Evolutionary conservation across 2,888 invertebrate genomes (phyloP).

Genomic region (Diplolepis rosae): DNA sequence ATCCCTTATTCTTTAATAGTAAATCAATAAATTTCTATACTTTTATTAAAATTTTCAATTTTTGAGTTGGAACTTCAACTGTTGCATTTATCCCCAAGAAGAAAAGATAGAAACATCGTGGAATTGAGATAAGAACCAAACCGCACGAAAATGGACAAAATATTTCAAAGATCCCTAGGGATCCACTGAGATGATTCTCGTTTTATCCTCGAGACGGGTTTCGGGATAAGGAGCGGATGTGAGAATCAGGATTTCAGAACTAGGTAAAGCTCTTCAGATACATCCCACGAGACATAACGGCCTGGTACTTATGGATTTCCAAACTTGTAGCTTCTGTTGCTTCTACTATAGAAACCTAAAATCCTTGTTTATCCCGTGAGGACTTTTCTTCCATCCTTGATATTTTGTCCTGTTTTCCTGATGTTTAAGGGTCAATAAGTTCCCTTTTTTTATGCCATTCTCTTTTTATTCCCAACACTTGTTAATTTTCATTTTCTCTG

Average conservation of each 20-base stretch:
- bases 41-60: no score
- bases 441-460: slow-evolving; percentile 66
- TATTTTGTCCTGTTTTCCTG: slow-evolving; percentile 66
- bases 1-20: no score
- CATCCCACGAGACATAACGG: slow-evolving; percentile 49
- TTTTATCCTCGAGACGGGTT: slow-evolving; percentile 45
- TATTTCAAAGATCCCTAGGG: background rate
- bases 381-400: slow-evolving; percentile 44
- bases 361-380: slow-evolving; percentile 47
- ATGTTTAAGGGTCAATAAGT: slow-evolving; percentile 68
- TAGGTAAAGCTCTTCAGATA: slow-evolving; percentile 36
- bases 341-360: slow-evolving; percentile 43
- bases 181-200: slow-evolving; percentile 32
- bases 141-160: background rate
- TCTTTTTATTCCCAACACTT: background rate
- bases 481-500: background rate
- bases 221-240: slow-evolving; percentile 49
- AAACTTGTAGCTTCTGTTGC: slow-evolving; percentile 46
- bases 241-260: slow-evolving; percentile 42
- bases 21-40: no score
- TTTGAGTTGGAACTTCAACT: no score
- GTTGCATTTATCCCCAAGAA: background rate
- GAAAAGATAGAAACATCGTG: background rate
- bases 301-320: slow-evolving; percentile 63
- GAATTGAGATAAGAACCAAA: background rate